Evolutionary conservation across 2,797 vertebrate genomes (phyloP).

Genomic region (Melanotaenia nigrans): DNA sequence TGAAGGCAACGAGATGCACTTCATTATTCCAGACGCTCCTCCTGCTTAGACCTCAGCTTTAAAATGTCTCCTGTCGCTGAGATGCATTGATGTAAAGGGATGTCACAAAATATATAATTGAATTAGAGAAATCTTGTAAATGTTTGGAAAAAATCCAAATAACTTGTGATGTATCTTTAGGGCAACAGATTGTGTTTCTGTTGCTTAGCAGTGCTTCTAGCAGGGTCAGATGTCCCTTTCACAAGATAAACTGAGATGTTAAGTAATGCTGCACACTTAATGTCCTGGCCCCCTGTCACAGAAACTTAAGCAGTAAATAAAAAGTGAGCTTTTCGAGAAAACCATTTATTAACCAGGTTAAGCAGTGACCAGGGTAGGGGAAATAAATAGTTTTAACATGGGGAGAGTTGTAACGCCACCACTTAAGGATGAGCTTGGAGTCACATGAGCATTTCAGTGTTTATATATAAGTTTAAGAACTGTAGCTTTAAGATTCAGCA

Average conservation of each 20-base stretch:
- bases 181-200: background rate
- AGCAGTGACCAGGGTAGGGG: background rate
- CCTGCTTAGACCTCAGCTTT: constrained; percentile 16
- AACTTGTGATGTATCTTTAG: background rate
- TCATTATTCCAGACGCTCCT: constrained; percentile 28
- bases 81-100: background rate
- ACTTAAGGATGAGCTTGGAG: background rate
- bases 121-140: background rate
- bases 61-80: background rate
- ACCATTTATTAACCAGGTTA: background rate
- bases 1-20: background rate
- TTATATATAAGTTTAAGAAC: background rate
- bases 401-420: too few relatives aligned
- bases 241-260: constrained; percentile 5
- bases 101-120: background rate
- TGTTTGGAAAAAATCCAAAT: background rate
- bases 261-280: background rate
- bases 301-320: background rate
- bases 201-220: background rate
- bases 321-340: background rate
- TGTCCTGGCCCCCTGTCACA: background rate
- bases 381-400: too few relatives aligned
- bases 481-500: too few relatives aligned
- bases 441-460: background rate
- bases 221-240: constrained; percentile 8